phyloP scores from a whole-genome alignment of 2,797 vertebrate genomes.

The Dermochelys coriacea region DNA sequence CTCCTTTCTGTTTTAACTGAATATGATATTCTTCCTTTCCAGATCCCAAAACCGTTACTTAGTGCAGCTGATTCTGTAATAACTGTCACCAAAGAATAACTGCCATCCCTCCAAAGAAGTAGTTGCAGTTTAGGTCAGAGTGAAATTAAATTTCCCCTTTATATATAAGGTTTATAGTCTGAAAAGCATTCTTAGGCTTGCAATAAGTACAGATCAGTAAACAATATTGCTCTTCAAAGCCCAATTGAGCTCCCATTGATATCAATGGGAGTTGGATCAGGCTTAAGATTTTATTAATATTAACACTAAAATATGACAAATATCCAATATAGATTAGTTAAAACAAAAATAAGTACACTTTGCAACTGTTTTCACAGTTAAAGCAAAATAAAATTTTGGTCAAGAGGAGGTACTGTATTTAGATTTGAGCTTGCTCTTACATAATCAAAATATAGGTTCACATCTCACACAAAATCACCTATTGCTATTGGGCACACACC shows the following conservation, averaged over 20 bases:
- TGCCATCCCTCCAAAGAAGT: rapidly evolving
- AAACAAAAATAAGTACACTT: not conserved
- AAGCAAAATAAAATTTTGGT: not conserved
- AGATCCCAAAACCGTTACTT: not conserved
- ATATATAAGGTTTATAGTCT: rapidly evolving
- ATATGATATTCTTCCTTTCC: slow-evolving; percentile 15
- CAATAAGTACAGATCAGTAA: not conserved
- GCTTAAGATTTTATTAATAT: not conserved
- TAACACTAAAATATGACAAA: not conserved
- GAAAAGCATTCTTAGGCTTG: not conserved
- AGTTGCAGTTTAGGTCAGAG: not conserved
- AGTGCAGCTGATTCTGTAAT: not conserved
- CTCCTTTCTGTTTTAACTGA: not conserved
- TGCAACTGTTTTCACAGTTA: not conserved
- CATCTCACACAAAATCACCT: not conserved
- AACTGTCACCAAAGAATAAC: not conserved
- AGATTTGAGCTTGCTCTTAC: not conserved
- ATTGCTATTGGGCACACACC: not conserved
- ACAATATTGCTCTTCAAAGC: not conserved
- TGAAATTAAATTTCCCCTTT: not conserved
- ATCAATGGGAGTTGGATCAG: not conserved
- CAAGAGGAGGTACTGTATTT: not conserved
- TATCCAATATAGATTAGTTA: not conserved
- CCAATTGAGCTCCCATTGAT: not conserved
- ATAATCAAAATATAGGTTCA: not conserved